A percentile compares a stretch with the other conserved stretches of the same genome.
phyloP scores from a whole-genome alignment of 2,113 vertebrate species.

The Pelodiscus sinensis region DNA sequence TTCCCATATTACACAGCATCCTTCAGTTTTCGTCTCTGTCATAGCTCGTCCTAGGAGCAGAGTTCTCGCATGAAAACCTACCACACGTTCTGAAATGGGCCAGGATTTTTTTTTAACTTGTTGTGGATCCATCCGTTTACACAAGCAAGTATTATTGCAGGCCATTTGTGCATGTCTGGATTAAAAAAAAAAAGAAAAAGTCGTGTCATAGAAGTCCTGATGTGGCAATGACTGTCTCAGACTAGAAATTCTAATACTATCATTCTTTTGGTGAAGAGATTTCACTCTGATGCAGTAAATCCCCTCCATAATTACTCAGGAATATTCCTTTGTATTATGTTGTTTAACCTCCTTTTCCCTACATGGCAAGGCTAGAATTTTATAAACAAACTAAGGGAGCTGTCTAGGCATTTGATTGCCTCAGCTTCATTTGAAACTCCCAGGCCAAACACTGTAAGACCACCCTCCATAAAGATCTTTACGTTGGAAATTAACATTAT shows the following conservation, averaged over 20 bases:
- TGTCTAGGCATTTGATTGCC: not conserved
- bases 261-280: not conserved
- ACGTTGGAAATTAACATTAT: not conserved
- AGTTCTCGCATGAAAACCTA: not conserved
- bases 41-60: not conserved
- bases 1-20: not conserved
- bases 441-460: not conserved
- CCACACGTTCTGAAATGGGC: not conserved
- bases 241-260: not conserved
- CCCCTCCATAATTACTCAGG: not conserved
- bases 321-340: not conserved
- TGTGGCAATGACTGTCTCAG: not conserved
- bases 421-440: not conserved
- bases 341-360: not conserved
- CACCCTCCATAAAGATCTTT: not conserved
- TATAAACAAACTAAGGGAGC: not conserved
- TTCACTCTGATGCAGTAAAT: not conserved
- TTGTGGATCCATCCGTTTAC: not conserved
- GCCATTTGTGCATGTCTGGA: not conserved
- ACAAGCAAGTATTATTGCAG: not conserved
- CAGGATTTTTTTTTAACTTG: not conserved
- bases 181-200: not conserved
- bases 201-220: not conserved
- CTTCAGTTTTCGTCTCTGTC: not conserved
- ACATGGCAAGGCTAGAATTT: not conserved